These are phyloP conservation scores for Epizoanthus scotinus DNA, from an alignment of 92 coral and sea anemone genomes.

Conservation along the genomic window DNA sequence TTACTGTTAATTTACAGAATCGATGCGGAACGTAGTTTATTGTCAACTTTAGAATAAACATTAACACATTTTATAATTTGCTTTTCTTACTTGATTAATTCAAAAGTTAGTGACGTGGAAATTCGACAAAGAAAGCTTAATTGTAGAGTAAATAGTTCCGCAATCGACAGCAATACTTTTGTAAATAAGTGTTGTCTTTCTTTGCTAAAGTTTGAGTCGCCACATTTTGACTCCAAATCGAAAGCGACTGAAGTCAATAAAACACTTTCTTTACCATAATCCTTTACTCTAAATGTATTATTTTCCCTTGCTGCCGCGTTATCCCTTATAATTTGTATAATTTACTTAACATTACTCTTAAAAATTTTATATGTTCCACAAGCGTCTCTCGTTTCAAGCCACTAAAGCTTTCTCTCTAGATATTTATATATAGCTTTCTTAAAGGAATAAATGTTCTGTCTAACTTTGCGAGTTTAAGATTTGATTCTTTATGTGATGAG, in stretches of 20 bases:
- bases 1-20: conserved; percentile 3
- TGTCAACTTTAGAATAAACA: conserved; percentile 41
- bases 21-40: conserved; percentile 45
- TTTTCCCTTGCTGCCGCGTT: conserved; percentile 28
- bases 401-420: conserved; percentile 25
- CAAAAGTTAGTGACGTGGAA: conserved; percentile 51
- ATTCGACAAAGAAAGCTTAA: conserved; percentile 46
- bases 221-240: conserved; percentile 26
- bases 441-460: conserved; percentile 35
- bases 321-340: conserved; percentile 45
- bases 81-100: conserved; percentile 39
- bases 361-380: conserved; percentile 2
- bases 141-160: conserved; percentile 47
- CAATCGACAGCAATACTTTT: conserved; percentile 33
- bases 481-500: conserved; percentile 22
- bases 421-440: conserved; percentile 27
- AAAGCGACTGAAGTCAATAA: conserved; percentile 21
- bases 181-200: conserved; percentile 23
- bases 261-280: conserved; percentile 6
- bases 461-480: conserved; percentile 28
- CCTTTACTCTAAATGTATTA: conserved; percentile 14
- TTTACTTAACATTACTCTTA: conserved; percentile 37
- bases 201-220: conserved; percentile 15
- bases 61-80: conserved; percentile 42
- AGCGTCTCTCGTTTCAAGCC: conserved; percentile 22